These are phyloP conservation scores for Athrips mouffetella DNA, from an alignment of 2,888 invertebrate species.

Conservation along the genomic window DNA sequence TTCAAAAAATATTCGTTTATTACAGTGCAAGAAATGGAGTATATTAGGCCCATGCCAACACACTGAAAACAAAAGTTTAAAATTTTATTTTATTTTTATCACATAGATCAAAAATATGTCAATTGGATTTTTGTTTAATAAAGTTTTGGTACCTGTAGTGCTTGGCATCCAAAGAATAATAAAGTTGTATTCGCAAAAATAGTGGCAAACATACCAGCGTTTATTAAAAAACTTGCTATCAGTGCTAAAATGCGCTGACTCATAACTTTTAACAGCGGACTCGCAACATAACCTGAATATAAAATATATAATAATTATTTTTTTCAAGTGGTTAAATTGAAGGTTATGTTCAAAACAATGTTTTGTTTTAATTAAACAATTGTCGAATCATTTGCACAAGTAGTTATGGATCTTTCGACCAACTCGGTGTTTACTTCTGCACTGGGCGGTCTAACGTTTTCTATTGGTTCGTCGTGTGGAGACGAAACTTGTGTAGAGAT, in stretches of 20 bases:
- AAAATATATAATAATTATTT: not conserved
- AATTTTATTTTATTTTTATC: not conserved
- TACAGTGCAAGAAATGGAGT: constrained; percentile 40
- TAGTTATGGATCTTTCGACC: no score
- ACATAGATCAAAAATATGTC: not conserved
- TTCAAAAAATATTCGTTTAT: constrained; percentile 51
- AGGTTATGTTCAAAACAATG: no score
- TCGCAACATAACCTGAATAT: constrained; percentile 48
- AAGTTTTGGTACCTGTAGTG: constrained; percentile 38
- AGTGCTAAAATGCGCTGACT: constrained; percentile 40
- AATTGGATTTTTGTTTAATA: no score
- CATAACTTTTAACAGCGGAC: constrained; percentile 41
- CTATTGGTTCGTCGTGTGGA: no score
- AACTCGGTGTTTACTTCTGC: no score
- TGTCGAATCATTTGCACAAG: no score
- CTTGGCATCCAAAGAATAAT: constrained; percentile 44
- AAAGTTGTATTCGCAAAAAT: constrained; percentile 39
- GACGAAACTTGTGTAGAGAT: no score
- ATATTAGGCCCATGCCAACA: constrained; percentile 40
- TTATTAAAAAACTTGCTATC: constrained; percentile 31
- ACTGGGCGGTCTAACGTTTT: no score
- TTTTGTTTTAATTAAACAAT: no score
- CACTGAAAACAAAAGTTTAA: constrained; percentile 38
- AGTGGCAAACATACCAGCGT: constrained; percentile 36
- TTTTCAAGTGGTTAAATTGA: no score